Percentiles rank a stretch among this genome's conserved stretches.
phyloP scores from a whole-genome alignment of 2,113 vertebrate species.

The Meriones unguiculatus region DNA sequence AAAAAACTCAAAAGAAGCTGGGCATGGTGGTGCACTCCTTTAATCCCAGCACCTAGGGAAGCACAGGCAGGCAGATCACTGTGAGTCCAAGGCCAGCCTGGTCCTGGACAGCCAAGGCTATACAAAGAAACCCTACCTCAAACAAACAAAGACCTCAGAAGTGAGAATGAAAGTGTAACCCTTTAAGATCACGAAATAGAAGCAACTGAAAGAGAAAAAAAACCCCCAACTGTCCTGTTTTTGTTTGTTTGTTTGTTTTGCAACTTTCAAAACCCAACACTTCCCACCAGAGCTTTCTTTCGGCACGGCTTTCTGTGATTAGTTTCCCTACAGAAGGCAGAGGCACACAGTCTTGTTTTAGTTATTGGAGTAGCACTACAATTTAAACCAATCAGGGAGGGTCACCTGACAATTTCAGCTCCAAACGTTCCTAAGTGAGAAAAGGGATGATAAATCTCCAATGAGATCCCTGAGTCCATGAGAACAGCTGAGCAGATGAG shows the following conservation, averaged over 20 bases:
- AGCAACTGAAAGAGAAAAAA: neutral
- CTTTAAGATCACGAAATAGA: neutral
- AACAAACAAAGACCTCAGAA: neutral
- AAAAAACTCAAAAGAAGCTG: too few species aligned
- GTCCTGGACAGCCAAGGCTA: too few species aligned
- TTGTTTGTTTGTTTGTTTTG: neutral
- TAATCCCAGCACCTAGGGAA: too few species aligned
- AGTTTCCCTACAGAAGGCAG: neutral
- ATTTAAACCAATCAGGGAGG: neutral
- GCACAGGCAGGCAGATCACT: too few species aligned
- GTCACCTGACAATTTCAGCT: constrained; percentile 20
- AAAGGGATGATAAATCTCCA: neutral
- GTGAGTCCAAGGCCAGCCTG: too few species aligned
- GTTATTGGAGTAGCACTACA: neutral
- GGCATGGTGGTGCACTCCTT: too few species aligned
- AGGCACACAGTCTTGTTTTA: neutral
- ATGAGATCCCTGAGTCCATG: neutral
- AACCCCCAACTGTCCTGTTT: neutral
- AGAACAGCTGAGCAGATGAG: neutral
- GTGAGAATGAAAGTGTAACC: neutral
- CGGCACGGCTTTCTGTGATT: neutral
- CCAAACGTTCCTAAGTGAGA: neutral
- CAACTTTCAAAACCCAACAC: constrained; percentile 27
- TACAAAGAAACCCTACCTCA: too few species aligned
- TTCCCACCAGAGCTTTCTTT: neutral